These are phyloP conservation scores for Antennarius striatus DNA, from an alignment of 2,113 vertebrate species.

Conservation along the genomic window DNA sequence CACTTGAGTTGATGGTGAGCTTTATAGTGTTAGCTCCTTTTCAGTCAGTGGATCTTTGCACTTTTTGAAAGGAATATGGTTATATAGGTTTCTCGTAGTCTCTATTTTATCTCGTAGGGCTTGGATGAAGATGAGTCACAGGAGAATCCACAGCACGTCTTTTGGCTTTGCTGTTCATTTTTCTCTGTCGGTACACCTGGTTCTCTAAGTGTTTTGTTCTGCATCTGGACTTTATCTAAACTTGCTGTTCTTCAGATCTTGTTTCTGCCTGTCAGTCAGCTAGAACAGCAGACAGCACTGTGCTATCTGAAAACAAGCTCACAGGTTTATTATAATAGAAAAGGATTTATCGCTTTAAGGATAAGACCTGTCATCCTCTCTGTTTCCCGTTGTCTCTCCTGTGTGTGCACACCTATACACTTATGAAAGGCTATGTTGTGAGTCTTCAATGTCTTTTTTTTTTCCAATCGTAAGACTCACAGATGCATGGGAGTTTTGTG, in stretches of 20 bases:
- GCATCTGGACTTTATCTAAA: constrained; percentile 15
- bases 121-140: not conserved
- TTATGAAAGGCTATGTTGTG: constrained; percentile 23
- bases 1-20: too few relatives aligned
- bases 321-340: constrained; percentile 34
- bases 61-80: too few relatives aligned
- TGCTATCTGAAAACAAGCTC: not conserved
- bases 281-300: not conserved
- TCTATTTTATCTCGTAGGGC: not conserved
- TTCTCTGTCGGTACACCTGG: not conserved
- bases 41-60: too few relatives aligned
- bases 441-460: constrained; percentile 2
- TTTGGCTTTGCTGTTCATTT: not conserved
- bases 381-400: not conserved
- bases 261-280: constrained; percentile 32
- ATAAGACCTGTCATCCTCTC: constrained; percentile 20
- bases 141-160: not conserved
- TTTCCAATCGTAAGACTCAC: not conserved
- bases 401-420: not conserved
- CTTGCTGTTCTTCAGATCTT: constrained; percentile 12
- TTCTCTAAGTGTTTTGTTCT: not conserved
- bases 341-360: constrained; percentile 34
- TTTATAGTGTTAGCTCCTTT: too few relatives aligned
- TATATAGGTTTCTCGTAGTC: too few relatives aligned
- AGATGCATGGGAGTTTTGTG: constrained; percentile 6